These are phyloP conservation scores for Phylloscopus trochilus DNA, from an alignment of 2,113 vertebrate species.

Conservation along the genomic window DNA sequence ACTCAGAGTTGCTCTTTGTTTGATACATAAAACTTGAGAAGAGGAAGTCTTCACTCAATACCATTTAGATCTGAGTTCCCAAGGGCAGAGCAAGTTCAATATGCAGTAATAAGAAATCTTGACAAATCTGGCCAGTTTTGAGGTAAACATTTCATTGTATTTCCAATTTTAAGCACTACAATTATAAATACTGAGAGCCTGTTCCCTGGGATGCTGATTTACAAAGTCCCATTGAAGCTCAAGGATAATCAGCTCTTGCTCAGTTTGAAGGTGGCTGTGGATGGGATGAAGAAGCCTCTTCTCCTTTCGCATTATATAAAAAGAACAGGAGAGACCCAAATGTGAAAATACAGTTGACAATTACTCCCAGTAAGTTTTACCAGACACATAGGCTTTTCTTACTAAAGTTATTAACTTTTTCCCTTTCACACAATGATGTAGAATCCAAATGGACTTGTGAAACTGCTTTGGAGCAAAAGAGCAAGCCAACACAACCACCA, in stretches of 20 bases:
- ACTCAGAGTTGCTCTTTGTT: slow-evolving; percentile 34
- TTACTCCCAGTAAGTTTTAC: not conserved
- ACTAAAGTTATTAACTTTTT: not conserved
- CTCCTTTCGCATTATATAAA: not conserved
- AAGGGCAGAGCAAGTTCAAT: not conserved
- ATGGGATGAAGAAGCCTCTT: not conserved
- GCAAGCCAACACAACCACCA: not conserved
- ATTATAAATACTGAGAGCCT: not conserved
- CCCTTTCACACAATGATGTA: not conserved
- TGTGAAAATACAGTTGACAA: not conserved
- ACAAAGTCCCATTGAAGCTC: not conserved
- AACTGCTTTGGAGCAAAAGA: not conserved
- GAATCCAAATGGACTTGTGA: not conserved
- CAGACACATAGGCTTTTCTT: not conserved
- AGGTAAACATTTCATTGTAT: not conserved
- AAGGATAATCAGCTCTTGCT: not conserved
- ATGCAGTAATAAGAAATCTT: not conserved
- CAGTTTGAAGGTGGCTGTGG: not conserved
- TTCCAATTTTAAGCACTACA: not conserved
- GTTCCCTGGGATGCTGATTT: not conserved
- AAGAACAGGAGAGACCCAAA: not conserved
- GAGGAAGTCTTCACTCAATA: not conserved
- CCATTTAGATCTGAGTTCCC: not conserved
- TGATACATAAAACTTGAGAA: not conserved
- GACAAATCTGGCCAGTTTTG: not conserved